Evolutionary conservation across 2,797 vertebrate species (phyloP), one percentile per base, ranked within the genome.

Genomic region (Falco biarmicus): DNA sequence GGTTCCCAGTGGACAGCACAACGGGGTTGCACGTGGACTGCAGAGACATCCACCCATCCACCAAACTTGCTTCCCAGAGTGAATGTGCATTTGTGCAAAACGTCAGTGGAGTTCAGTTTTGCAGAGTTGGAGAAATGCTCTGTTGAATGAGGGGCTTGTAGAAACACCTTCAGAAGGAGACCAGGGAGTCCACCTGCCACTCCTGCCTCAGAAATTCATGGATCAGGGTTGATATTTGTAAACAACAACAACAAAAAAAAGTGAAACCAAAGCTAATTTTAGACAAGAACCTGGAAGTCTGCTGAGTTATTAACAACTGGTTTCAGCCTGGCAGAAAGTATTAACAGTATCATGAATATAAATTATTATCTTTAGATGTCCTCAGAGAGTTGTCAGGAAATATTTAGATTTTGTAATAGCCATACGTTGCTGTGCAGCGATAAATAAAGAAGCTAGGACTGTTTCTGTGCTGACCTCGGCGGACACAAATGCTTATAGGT

Each of bases 271-370:
- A 47, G 56, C 26, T 86, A 87, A 75, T 53, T 81, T 91, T 91
- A 76, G 25, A 34, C 31, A 50, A 93, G 84, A 53, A 87, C 26
- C 32, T 94, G 93, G 93, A 93, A 96, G 92, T 50, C 37, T 4
- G 51, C 95, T 95, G 95, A 77, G 78, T 88, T 96, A 96, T 96
- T 95, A 97, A 84, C 71, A 93, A 68, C 18, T 80, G 68, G 64
- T 80, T 21, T 96, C n/a, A 70, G 16, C 81, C 74, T 92, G 78
- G 64, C 92, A 95, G 85, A 89, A 95, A 93, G 68, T 37, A 64
- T 91, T 92, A 95, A 80, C 79, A 69, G 47, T 13, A 22, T 77
- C 77, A 84, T 81, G 88, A 68, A 82, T 47, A 59, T 73, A 93
- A 95, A 95, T 94, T 29, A 74, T 84, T 65, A 75, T 63, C 59